phyloP scores from a whole-genome alignment of 2,797 vertebrate species.

The Lepilemur ruficaudatus region DNA sequence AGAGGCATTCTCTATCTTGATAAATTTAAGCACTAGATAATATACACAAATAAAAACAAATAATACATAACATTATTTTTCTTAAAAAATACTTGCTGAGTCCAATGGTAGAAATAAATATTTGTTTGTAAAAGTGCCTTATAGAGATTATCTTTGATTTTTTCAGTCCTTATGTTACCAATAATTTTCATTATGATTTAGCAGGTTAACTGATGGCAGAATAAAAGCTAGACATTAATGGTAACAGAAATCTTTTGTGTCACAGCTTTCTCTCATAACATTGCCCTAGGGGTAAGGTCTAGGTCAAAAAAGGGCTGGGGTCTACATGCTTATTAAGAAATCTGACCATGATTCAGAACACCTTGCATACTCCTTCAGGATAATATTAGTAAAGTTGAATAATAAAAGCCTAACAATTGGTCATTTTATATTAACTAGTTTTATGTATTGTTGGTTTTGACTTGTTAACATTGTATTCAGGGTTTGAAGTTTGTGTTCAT shows the following conservation, averaged over 20 bases:
- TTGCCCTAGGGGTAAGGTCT: not conserved
- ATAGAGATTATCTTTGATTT: not conserved
- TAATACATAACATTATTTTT: not conserved
- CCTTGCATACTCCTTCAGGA: not conserved
- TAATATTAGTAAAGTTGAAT: not conserved
- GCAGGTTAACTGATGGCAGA: conserved; percentile 67
- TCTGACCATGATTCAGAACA: not conserved
- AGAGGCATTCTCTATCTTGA: not conserved
- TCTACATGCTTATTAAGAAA: not conserved
- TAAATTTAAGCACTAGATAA: not conserved
- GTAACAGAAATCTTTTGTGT: conserved; percentile 48
- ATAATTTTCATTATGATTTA: conserved; percentile 56
- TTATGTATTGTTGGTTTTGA: not conserved
- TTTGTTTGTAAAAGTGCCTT: not conserved
- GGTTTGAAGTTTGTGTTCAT: not conserved
- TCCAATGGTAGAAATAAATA: not conserved
- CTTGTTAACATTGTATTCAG: not conserved
- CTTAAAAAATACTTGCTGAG: not conserved
- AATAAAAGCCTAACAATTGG: not conserved
- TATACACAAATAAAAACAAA: not conserved
- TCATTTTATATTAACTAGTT: not conserved
- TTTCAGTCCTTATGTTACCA: conserved; percentile 54
- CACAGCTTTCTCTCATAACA: no score
- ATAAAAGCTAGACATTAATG: conserved; percentile 66
- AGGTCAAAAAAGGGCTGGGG: not conserved